These are phyloP conservation scores for Pseudopodoces humilis DNA, from an alignment of 2,113 vertebrate genomes.

Conservation along the genomic window DNA sequence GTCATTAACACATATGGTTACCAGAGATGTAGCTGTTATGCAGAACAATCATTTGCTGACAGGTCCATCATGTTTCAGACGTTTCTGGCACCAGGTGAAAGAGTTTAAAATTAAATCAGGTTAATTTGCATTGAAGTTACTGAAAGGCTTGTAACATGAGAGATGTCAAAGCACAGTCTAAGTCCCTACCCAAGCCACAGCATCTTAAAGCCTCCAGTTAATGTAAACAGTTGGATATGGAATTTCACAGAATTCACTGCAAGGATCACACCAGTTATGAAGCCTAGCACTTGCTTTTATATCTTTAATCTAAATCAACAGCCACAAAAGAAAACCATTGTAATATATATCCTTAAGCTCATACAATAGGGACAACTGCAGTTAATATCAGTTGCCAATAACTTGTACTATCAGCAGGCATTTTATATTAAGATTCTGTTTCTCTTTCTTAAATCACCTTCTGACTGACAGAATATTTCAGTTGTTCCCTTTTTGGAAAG, in stretches of 20 bases:
- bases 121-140: conserved; percentile 71
- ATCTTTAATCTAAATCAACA: background rate
- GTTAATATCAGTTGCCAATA: background rate
- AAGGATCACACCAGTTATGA: background rate
- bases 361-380: background rate
- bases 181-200: background rate
- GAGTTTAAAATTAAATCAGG: conserved; percentile 35
- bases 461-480: background rate
- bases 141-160: conserved; percentile 59
- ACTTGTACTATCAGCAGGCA: background rate
- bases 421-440: background rate
- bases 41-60: conserved; percentile 66
- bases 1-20: conserved; percentile 52
- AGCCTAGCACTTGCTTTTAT: background rate
- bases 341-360: background rate
- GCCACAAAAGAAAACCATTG: background rate
- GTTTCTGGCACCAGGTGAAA: background rate
- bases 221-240: background rate
- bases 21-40: conserved; percentile 38
- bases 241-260: background rate
- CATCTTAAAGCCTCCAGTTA: background rate
- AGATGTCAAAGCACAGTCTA: background rate
- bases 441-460: background rate
- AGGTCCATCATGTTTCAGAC: conserved; percentile 69
- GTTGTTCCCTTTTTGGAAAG: background rate